Evolutionary conservation across 2,113 vertebrate species (phyloP).

Genomic region (Dissostichus mawsoni): DNA sequence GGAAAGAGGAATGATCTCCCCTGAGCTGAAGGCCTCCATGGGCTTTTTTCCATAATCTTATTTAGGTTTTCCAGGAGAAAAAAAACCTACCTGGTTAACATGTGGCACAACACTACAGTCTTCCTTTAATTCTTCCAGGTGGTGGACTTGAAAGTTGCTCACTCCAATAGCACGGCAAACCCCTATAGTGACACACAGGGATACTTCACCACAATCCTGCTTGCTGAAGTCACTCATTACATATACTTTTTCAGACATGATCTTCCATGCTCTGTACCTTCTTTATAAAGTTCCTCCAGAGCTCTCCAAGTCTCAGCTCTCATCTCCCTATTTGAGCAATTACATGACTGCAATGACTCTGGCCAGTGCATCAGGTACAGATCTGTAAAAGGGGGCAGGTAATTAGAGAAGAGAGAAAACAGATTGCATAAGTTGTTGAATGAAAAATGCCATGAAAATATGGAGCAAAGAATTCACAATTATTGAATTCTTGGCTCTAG

Average conservation of each 20-base stretch:
- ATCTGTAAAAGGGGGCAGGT: constrained; percentile 75
- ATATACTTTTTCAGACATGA: neutral
- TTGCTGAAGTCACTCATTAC: neutral
- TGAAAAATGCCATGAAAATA: neutral
- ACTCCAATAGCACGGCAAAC: constrained; percentile 85
- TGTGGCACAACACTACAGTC: constrained; percentile 82
- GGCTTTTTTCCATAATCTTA: no score
- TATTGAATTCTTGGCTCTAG: no score
- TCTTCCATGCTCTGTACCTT: constrained; percentile 61
- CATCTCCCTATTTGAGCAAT: constrained; percentile 79
- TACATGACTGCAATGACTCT: constrained; percentile 52
- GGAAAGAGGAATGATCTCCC: neutral
- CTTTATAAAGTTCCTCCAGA: constrained; percentile 82
- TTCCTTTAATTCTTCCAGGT: constrained; percentile 87
- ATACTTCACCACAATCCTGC: neutral
- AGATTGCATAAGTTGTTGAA: neutral
- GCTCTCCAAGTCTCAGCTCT: constrained; percentile 85
- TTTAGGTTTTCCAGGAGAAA: neutral
- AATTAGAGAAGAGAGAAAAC: neutral
- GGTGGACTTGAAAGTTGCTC: constrained; percentile 89
- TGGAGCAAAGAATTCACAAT: no score
- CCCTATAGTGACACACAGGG: constrained; percentile 67
- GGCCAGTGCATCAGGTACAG: constrained; percentile 89
- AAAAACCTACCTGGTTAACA: constrained; percentile 83
- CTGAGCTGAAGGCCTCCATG: no score